Percentiles rank a stretch among this genome's conserved stretches.
These are phyloP conservation scores for Ornithoptera alexandrae DNA, from an alignment of 2,888 invertebrate genomes.

Conservation along the genomic window DNA sequence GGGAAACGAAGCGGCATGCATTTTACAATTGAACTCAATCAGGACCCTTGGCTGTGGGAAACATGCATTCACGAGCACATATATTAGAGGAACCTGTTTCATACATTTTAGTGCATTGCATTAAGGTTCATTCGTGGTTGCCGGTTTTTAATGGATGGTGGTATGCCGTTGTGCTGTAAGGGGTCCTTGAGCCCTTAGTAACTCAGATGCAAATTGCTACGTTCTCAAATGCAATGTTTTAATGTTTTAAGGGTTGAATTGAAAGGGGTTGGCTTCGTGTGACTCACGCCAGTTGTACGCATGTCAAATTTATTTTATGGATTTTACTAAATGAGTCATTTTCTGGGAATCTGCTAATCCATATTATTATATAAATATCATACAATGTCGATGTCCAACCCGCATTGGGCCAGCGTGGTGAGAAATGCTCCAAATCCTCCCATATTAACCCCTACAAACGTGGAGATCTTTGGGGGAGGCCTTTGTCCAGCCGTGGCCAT, in stretches of 20 bases:
- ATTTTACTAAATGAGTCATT: too few species aligned
- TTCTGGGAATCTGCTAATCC: too few species aligned
- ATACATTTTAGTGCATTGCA: neutral
- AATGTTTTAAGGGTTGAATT: neutral
- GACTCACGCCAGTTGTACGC: too few species aligned
- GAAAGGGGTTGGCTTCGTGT: neutral
- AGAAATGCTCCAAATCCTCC: too few species aligned
- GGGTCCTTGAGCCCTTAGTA: neutral
- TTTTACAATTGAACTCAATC: constrained; percentile 22
- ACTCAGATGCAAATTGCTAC: neutral
- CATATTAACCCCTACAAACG: too few species aligned
- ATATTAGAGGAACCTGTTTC: neutral
- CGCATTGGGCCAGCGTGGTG: too few species aligned
- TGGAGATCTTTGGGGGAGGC: too few species aligned
- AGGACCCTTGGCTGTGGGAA: constrained; percentile 5
- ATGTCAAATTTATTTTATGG: too few species aligned
- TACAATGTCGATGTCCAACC: too few species aligned
- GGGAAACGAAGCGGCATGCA: neutral
- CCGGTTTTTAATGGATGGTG: neutral
- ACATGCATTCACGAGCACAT: neutral
- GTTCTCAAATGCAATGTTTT: neutral
- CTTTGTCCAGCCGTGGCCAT: too few species aligned
- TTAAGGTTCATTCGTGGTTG: neutral
- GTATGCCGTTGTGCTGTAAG: neutral
- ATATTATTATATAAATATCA: too few species aligned